These are phyloP conservation scores for Sitta carolinensis DNA, from an alignment of 2,797 vertebrate species.

Conservation along the genomic window DNA sequence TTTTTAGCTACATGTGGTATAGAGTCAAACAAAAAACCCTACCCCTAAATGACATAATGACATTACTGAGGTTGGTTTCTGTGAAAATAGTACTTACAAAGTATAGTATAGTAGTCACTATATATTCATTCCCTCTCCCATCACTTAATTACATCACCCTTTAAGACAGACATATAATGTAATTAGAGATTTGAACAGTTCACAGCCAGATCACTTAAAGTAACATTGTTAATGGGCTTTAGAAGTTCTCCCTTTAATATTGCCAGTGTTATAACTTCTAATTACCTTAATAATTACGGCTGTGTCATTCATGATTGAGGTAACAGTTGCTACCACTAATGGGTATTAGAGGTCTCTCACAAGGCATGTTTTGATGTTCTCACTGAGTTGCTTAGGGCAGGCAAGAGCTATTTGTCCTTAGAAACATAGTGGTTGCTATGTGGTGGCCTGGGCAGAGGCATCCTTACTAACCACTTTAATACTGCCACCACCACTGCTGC, in stretches of 20 bases:
- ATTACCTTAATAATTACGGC: slow-evolving; percentile 97
- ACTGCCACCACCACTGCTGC: slow-evolving; percentile 66
- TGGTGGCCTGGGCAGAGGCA: slow-evolving; percentile 74
- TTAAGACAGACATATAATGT: slow-evolving; percentile 91
- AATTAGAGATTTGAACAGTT: slow-evolving; percentile 97
- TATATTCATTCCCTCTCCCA: slow-evolving; percentile 78
- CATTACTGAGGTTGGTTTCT: slow-evolving; percentile 46
- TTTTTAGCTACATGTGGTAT: slow-evolving; percentile 12
- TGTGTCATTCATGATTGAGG: slow-evolving; percentile 92
- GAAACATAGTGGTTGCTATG: slow-evolving; percentile 81
- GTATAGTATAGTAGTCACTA: slow-evolving; percentile 61
- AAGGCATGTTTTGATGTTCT: slow-evolving; percentile 80
- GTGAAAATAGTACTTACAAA: slow-evolving; percentile 72
- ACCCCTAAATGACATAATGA: slow-evolving; percentile 55
- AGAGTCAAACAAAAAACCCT: neutral
- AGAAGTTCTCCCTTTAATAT: slow-evolving; percentile 86
- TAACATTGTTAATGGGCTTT: slow-evolving; percentile 93
- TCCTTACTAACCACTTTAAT: slow-evolving; percentile 80
- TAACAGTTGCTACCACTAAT: slow-evolving; percentile 94
- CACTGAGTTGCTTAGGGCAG: slow-evolving; percentile 76
- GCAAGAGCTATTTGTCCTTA: slow-evolving; percentile 78
- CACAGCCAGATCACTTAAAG: slow-evolving; percentile 97
- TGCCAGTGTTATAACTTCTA: slow-evolving; percentile 93
- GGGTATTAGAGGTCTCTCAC: slow-evolving; percentile 86
- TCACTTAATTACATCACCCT: slow-evolving; percentile 95